phyloP scores from a whole-genome alignment of 2,797 vertebrate genomes.

The Syncerus caffer region DNA sequence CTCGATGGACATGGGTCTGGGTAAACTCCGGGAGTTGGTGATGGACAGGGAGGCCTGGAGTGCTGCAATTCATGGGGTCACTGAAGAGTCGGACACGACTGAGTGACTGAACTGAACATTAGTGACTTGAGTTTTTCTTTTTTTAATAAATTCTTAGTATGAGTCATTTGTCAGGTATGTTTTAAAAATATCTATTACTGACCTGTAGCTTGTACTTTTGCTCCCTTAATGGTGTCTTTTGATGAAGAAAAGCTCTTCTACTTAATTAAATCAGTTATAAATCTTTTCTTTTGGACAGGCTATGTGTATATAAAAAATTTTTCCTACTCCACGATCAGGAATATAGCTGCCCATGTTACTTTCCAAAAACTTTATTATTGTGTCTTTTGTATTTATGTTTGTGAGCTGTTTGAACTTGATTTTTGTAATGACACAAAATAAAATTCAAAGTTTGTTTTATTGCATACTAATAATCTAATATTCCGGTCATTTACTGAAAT shows the following conservation, averaged over 20 bases:
- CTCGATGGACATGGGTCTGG: no score
- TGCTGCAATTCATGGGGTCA: no score
- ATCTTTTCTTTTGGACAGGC: neutral
- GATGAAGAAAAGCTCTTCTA: neutral
- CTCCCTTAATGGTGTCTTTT: neutral
- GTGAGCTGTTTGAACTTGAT: neutral
- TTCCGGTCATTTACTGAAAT: neutral
- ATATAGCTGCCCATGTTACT: neutral
- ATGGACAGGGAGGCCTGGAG: no score
- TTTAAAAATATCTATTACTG: neutral
- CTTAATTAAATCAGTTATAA: neutral
- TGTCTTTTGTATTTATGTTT: neutral
- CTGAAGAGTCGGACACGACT: no score
- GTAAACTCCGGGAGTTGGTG: no score
- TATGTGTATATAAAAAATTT: neutral
- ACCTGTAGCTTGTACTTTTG: neutral
- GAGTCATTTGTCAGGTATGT: neutral
- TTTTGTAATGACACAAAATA: neutral
- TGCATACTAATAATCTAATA: neutral
- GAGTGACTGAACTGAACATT: no score
- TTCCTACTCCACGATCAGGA: neutral
- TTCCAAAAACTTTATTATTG: neutral
- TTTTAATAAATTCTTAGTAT: neutral
- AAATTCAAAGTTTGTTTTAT: neutral
- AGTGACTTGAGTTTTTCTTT: neutral